Base-by-base conservation (phyloP, 2,797 vertebrate genomes). In the Momotus momota region DNA sequence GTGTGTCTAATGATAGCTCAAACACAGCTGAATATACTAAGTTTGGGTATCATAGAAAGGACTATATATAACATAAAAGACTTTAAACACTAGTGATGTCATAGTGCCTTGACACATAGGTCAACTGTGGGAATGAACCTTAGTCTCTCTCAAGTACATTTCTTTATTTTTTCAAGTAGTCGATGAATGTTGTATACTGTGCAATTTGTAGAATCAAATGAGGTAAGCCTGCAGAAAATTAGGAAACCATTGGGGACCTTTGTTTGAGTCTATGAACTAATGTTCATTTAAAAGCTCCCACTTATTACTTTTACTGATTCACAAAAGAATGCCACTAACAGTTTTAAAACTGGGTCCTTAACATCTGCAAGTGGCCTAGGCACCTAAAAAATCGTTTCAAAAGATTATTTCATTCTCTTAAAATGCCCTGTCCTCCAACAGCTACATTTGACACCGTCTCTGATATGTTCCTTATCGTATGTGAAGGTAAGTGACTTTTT, bases 401-500 rank as follows among this genome's bases (percentile, higher is more conserved):
- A 73, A 51, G 4, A 35, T n/a, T 10, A 3, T 61, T 65, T 66
- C 2, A 35, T 74, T 74, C 6, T 61, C 41, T 31, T 71, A 22
- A 33, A 72, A 41, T 31, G 20, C 7, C 41, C 12, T 67, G 8
- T 51, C 16, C 22, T 35, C 45, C 45, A 60, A 22, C 2, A 46
- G 17, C 17, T 49, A 12, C 6, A 33, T 66, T 81, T 87, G 25
- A 54, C 4, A 31, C 17, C 12, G 40, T 52, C 14, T 74, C 10
- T 62, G 45, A 35, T 45, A 74, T 31, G 2, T n/a, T 61, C 11
- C 9, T 70, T 66, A 52, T 0, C 0, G 25, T 26, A 2, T 38
- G 17, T 22, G 15, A 60, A n/a, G 33, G 22, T 48, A 79, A 33
- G 4, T 33, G 19, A 7, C 4, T 12, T 87, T 60, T 86, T 60